Evolutionary conservation across 2,113 vertebrate genomes (phyloP).

Genomic region (Sula dactylatra): DNA sequence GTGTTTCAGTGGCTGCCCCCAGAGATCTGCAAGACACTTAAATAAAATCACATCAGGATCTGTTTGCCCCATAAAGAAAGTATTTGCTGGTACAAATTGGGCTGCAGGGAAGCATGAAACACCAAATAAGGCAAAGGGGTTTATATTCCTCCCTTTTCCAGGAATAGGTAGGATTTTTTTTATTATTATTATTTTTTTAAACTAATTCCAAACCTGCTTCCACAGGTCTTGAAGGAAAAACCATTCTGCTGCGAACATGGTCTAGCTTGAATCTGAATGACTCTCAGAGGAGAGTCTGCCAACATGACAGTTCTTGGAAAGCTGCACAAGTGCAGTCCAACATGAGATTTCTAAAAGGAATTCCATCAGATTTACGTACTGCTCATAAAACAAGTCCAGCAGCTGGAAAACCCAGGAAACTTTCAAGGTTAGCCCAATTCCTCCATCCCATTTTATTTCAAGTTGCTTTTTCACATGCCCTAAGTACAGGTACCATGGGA

Average conservation of each 20-base stretch:
- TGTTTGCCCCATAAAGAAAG: background rate
- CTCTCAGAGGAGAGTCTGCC: background rate
- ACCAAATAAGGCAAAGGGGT: background rate
- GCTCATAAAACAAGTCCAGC: background rate
- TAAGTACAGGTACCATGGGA: background rate
- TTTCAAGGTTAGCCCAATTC: background rate
- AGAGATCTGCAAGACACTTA: background rate
- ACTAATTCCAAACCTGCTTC: background rate
- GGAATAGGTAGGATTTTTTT: background rate
- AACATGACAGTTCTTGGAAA: slow-evolving; percentile 22
- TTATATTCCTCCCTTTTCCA: background rate
- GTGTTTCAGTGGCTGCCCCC: background rate
- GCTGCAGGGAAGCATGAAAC: background rate
- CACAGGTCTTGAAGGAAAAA: background rate
- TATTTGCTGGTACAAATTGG: background rate
- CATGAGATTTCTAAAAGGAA: background rate
- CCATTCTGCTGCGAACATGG: background rate
- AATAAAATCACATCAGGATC: background rate
- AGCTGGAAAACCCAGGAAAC: background rate
- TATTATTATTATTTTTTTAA: background rate
- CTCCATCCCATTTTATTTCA: background rate
- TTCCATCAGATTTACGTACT: background rate
- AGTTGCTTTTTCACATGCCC: background rate
- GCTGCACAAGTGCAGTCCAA: background rate
- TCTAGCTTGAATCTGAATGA: background rate